Base-by-base conservation (phyloP, 1,140 invertebrate species). In the Arion vulgaris region DNA sequence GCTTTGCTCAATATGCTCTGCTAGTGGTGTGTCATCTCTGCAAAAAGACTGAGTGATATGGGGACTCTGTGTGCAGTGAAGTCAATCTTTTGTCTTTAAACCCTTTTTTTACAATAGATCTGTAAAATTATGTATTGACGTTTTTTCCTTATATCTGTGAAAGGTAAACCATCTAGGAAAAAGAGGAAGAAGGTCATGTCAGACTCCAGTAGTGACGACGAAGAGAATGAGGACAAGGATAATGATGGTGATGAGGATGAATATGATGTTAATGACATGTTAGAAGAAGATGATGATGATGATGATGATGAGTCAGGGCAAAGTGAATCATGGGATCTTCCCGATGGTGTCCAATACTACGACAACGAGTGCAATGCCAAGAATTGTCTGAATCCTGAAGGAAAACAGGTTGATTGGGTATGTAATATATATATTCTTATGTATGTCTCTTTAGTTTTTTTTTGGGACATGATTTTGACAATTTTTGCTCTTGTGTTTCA, bases 341-440 rank as follows among this genome's bases (percentile, higher is more conserved):
- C 57, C 7, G 77, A 80, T 23, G 77, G 77, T 32, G 77, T 80
- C 32, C 39, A 80, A 26, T 80, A 80, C 45, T 68, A 69, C 36
- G 66, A 80, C 28, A 69, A 68, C 39, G 26, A 34, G 19, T 80
- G 77, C 77, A 69, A 62, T 68, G 77, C 77, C 9, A n/a, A 11
- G 7, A 68, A 69, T 34, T 80, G 77, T 32, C n/a, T 45, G 32
- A 80, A 80, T 45, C 77, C 77, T 15, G 62, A 38, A 15, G 77
- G 77, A 41, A 45, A 36, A 9, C 9, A 69, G 36, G 77, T 80
- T 28, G 77, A 80, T 32, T 80, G 77, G 77, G 77, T 80, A 69
- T 13, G 77, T 57, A 45, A 15, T 68, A n/a, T n/a, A n/a, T n/a
- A n/a, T n/a, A n/a, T n/a, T n/a, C n/a, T n/a, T n/a, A n/a, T n/a